phyloP scores from a whole-genome alignment of 1,140 invertebrate species.

The Apocrypta bakeri region DNA sequence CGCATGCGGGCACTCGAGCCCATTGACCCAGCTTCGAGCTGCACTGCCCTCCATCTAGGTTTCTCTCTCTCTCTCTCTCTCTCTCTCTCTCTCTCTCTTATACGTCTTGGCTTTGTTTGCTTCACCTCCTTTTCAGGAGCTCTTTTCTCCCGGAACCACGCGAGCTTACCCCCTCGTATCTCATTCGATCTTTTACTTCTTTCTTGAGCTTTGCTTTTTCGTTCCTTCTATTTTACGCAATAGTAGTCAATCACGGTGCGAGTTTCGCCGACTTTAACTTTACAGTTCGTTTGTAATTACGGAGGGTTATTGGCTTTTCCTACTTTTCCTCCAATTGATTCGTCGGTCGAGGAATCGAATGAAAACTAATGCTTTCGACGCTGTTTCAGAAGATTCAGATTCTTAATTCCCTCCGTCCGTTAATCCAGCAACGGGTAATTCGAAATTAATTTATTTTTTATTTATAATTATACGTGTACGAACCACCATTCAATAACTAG shows the following conservation, averaged over 20 bases:
- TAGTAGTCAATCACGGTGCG: slow-evolving; percentile 11
- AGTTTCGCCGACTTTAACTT: neutral
- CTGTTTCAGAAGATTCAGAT: neutral
- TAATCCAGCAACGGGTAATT: too few species aligned
- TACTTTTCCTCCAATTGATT: neutral
- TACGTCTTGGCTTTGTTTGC: neutral
- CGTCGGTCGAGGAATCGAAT: neutral
- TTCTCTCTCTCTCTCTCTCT: neutral
- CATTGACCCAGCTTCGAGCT: slow-evolving; percentile 20
- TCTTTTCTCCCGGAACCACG: neutral
- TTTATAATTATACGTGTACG: too few species aligned
- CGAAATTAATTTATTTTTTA: too few species aligned
- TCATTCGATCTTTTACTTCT: slow-evolving; percentile 20
- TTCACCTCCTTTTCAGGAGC: neutral
- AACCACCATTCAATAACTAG: too few species aligned
- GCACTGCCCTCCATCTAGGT: neutral
- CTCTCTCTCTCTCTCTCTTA: neutral
- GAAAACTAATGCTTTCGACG: neutral
- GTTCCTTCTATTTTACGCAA: slow-evolving; percentile 27
- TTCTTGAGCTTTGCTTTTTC: neutral
- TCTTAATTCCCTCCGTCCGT: too few species aligned
- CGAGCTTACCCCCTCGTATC: slow-evolving; percentile 5
- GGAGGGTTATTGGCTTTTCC: slow-evolving; percentile 6
- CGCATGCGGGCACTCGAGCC: neutral
- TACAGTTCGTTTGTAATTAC: neutral